phyloP scores from a whole-genome alignment of 1,140 invertebrate genomes.

The Bombus confusus region DNA sequence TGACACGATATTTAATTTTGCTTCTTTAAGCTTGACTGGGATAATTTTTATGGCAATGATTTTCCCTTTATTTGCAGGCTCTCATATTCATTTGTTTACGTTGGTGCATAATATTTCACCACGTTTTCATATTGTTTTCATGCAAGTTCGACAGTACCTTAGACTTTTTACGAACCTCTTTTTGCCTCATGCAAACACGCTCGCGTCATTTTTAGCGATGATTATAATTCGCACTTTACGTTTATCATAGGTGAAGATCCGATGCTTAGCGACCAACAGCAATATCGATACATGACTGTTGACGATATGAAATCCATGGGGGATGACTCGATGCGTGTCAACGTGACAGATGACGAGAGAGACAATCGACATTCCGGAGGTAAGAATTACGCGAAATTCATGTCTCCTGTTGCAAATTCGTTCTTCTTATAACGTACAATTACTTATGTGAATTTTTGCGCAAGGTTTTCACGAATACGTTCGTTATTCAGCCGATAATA shows the following conservation, averaged over 20 bases:
- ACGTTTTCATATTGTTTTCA: slow-evolving; percentile 38
- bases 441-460: no score
- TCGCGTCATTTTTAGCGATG: not conserved
- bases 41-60: slow-evolving; percentile 59
- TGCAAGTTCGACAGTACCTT: slow-evolving; percentile 23
- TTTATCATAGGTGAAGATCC: slow-evolving; percentile 88
- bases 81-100: slow-evolving; percentile 42
- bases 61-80: slow-evolving; percentile 52
- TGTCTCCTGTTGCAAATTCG: no score
- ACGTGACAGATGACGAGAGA: slow-evolving; percentile 88
- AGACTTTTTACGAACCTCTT: slow-evolving; percentile 20
- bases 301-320: slow-evolving; percentile 92
- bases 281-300: slow-evolving; percentile 93
- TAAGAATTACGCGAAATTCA: slow-evolving; percentile 55
- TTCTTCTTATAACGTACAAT: no score
- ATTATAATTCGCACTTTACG: slow-evolving; percentile 3
- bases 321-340: slow-evolving; percentile 90
- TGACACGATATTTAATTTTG: slow-evolving; percentile 43
- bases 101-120: slow-evolving; percentile 36
- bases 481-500: no score
- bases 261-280: slow-evolving; percentile 90
- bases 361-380: slow-evolving; percentile 82
- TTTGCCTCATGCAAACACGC: not conserved
- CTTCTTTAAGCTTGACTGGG: slow-evolving; percentile 59
- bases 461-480: no score